phyloP scores from a whole-genome alignment of 2,113 vertebrate genomes.

The Urocolius indicus region DNA sequence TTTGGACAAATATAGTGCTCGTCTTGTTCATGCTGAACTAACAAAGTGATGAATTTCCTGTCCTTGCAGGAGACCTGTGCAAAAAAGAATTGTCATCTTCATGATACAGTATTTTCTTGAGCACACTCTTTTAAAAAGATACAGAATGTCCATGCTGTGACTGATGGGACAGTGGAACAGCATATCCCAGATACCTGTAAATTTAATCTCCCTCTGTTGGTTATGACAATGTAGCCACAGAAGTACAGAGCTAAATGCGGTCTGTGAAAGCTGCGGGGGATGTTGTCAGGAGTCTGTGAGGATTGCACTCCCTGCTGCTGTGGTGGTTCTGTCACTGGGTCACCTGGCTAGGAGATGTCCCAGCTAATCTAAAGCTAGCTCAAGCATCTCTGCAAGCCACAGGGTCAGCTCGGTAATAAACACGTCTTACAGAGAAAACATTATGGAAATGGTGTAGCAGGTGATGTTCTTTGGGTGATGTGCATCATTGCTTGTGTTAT shows the following conservation, averaged over 20 bases:
- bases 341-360: neutral
- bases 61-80: neutral
- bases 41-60: neutral
- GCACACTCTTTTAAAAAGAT: neutral
- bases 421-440: neutral
- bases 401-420: neutral
- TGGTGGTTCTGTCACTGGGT: neutral
- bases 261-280: neutral
- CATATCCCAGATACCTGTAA: neutral
- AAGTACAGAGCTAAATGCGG: neutral
- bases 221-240: neutral
- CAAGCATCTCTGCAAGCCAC: neutral
- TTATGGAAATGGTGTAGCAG: neutral
- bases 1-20: neutral
- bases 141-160: neutral
- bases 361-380: neutral
- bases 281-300: neutral
- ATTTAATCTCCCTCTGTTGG: neutral
- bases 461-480: neutral
- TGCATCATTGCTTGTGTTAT: neutral
- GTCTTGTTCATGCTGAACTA: neutral
- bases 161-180: neutral
- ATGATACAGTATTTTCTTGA: neutral
- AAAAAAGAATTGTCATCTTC: neutral
- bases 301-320: neutral